A percentile compares a stretch with the other conserved stretches of the same genome.
Conservation (phyloP, 2,113 vertebrate genomes). For the Willisornis vidua region DNA sequence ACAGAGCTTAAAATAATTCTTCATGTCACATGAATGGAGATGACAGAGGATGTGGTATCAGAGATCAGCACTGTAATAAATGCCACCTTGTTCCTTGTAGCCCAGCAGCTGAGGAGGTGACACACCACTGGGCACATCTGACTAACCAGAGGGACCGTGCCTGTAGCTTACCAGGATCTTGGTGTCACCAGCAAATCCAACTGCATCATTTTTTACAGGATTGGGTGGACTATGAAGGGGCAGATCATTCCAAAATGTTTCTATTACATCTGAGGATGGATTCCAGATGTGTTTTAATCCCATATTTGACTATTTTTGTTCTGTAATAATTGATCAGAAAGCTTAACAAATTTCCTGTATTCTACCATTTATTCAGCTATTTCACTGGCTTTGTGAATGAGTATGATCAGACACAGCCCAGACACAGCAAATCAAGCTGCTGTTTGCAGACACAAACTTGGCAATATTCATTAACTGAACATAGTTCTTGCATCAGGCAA, state of each 20-base stretch:
- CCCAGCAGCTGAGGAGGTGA: not conserved
- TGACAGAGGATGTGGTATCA: not conserved
- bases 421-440: not conserved
- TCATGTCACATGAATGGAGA: not conserved
- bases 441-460: not conserved
- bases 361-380: not conserved
- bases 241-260: not conserved
- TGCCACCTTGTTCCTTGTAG: not conserved
- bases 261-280: not conserved
- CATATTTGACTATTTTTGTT: not conserved
- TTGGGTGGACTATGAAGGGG: not conserved
- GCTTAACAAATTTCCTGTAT: not conserved
- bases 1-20: slow-evolving; percentile 40
- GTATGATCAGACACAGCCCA: not conserved
- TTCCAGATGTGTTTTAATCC: not conserved
- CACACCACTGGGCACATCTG: not conserved
- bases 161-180: not conserved
- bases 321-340: not conserved
- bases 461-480: not conserved
- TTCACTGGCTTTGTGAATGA: not conserved
- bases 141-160: not conserved
- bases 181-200: not conserved
- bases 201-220: not conserved
- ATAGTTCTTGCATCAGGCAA: slow-evolving; percentile 28
- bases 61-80: not conserved